Evolutionary conservation across 2,113 vertebrate species (phyloP).

Genomic region (Nansenia antarctica): DNA sequence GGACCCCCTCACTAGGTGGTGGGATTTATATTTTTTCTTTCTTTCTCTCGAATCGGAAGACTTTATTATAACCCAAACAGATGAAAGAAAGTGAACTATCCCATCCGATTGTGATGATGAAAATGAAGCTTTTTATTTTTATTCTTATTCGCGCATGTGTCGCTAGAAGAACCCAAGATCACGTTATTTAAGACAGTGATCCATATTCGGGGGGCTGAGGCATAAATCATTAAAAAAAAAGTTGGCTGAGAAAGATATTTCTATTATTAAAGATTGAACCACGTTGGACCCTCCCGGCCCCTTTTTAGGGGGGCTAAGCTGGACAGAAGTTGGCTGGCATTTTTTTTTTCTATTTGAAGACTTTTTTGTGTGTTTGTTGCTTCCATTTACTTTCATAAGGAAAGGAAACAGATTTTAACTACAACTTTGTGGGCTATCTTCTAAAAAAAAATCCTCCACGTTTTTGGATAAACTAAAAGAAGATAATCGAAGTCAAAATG

Average conservation of each 20-base stretch:
- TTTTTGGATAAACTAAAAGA: constrained; percentile 38
- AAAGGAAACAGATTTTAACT: constrained; percentile 15
- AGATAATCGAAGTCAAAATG: constrained; percentile 64
- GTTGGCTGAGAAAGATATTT: constrained; percentile 41
- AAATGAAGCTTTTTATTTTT: constrained; percentile 70
- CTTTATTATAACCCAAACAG: constrained; percentile 28
- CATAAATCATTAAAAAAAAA: constrained; percentile 33
- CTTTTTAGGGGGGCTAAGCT: constrained; percentile 41
- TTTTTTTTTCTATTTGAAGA: constrained; percentile 23
- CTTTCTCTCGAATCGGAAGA: constrained; percentile 19
- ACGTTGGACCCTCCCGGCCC: constrained; percentile 49
- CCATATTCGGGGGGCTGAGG: constrained; percentile 17
- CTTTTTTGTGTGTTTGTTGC: constrained; percentile 27
- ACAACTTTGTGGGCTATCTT: constrained; percentile 19
- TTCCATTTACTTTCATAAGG: constrained; percentile 20
- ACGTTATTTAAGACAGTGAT: constrained; percentile 72
- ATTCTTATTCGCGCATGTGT: constrained; percentile 61
- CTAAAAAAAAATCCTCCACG: constrained; percentile 20
- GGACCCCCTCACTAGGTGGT: constrained; percentile 45
- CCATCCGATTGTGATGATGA: constrained; percentile 61
- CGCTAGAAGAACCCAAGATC: constrained; percentile 66
- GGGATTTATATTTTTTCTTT: too few species aligned
- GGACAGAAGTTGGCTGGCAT: constrained; percentile 22
- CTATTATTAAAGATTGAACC: constrained; percentile 36
- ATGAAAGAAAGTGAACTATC: constrained; percentile 69